Conservation (phyloP, 1,140 invertebrate species). For the Eumaeus atala region DNA sequence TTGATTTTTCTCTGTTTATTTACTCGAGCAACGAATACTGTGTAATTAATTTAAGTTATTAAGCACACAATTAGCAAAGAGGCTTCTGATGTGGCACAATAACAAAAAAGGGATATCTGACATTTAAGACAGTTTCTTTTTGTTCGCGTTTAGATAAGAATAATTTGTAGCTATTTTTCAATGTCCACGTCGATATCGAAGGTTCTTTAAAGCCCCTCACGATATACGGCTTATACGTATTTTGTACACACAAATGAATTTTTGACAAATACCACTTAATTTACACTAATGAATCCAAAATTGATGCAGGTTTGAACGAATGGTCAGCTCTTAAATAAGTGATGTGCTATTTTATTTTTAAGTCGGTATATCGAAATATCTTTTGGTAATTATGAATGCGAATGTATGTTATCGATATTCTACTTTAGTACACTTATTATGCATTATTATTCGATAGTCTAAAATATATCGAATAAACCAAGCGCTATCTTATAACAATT, state of each 20-base stretch:
- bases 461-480: too few species aligned
- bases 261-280: conserved; percentile 72
- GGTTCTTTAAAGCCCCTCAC: neutral
- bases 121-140: conserved; percentile 44
- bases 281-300: conserved; percentile 66
- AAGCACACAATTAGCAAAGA: conserved; percentile 46
- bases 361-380: conserved; percentile 27
- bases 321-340: conserved; percentile 31
- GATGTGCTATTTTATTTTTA: conserved; percentile 11
- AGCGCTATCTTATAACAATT: too few species aligned
- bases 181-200: conserved; percentile 9
- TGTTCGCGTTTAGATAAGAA: conserved; percentile 32
- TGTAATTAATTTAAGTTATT: too few species aligned
- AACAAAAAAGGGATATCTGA: conserved; percentile 48
- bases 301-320: conserved; percentile 48
- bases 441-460: too few species aligned
- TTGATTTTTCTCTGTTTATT: too few species aligned
- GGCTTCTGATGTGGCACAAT: conserved; percentile 41
- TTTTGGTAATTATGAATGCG: too few species aligned
- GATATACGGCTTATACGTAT: conserved; percentile 47
- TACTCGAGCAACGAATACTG: too few species aligned
- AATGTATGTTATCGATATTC: too few species aligned
- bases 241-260: conserved; percentile 49
- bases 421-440: too few species aligned
- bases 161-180: conserved; percentile 35